Evolutionary conservation across 2,797 vertebrate genomes (phyloP).

Genomic region (Okamejei kenojei): DNA sequence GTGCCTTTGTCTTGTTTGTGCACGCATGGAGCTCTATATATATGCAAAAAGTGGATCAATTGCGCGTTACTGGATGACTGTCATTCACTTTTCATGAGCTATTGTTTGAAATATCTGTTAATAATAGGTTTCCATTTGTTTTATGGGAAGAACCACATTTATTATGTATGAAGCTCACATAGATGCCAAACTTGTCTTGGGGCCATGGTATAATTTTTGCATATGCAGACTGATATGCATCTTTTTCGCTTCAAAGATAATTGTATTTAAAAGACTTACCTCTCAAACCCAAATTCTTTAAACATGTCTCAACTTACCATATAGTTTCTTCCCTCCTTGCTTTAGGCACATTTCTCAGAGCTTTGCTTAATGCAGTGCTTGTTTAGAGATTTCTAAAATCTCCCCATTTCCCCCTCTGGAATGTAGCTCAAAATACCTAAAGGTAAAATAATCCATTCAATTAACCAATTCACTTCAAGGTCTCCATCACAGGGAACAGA

Average conservation of each 20-base stretch:
- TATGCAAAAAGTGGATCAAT: not conserved
- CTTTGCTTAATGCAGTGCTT: conserved; percentile 34
- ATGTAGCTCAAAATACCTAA: conserved; percentile 24
- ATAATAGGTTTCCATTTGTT: conserved; percentile 33
- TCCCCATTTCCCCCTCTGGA: not conserved
- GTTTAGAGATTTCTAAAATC: conserved; percentile 29
- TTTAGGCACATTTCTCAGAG: conserved; percentile 35
- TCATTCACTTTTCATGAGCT: not conserved
- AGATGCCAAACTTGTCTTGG: conserved; percentile 29
- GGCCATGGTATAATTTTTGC: conserved; percentile 20
- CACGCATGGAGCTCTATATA: no score
- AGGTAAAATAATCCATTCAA: conserved; percentile 28
- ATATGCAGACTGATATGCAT: conserved; percentile 30
- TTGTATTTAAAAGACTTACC: conserved; percentile 32
- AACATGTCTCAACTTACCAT: conserved; percentile 37
- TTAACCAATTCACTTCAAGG: not conserved
- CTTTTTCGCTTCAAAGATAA: conserved; percentile 34
- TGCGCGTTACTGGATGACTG: not conserved
- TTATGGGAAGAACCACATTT: conserved; percentile 22
- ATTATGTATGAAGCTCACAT: conserved; percentile 25
- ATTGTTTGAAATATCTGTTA: not conserved
- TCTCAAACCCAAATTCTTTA: conserved; percentile 27
- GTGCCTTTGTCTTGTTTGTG: not conserved
- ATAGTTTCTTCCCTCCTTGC: conserved; percentile 28
- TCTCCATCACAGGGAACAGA: no score